Evolutionary conservation across 2,113 vertebrate genomes (phyloP), one percentile per base, ranked within the genome.

Genomic region (Megaleporinus macrocephalus): DNA sequence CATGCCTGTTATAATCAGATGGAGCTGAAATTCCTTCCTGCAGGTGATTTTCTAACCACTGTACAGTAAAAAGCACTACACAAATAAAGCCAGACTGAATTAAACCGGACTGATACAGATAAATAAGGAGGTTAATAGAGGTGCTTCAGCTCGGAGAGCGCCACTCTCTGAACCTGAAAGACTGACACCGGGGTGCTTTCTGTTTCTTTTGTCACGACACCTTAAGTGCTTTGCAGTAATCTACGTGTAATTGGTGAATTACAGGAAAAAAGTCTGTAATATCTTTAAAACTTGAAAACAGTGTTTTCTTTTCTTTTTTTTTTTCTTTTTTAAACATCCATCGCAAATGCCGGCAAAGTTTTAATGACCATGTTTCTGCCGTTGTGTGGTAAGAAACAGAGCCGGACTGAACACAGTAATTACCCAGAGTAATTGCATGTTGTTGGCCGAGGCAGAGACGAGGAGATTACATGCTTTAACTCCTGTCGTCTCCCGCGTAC

Each of bases 381-480:
- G 41, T 70, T 76, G 81, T 81, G 78, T 68, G 22, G 69, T 62
- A 81, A 80, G 57, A 77, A 84, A 74, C 18, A 77, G 14, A 29
- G 76, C 69, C 49, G 26, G 70, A 41, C 70, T 36, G 65, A 86
- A 84, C 53, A 82, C 65, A 53, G 78, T 78, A 78, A 83, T 80
- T 78, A 75, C 55, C 73, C 51, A 11, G 47, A 61, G 70, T 85
- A 82, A 85, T 82, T 85, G 41, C 44, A 85, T 78, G 66, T 82
- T 82, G 76, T 47, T 81, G 80, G 62, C 65, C 55, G 14, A 62
- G 65, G 24, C 41, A 69, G 41, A 63, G 70, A 82, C 65, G 24
- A 85, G 70, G 29, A 77, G 68, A 85, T 85, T 81, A 78, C 62
- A 81, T 15, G 73, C 73, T 81, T 78, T 73, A 68, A 71, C 79